A percentile compares a stretch with the other conserved stretches of the same genome.
Evolutionary conservation across 2,113 vertebrate genomes (phyloP).

Genomic region (Castor canadensis): DNA sequence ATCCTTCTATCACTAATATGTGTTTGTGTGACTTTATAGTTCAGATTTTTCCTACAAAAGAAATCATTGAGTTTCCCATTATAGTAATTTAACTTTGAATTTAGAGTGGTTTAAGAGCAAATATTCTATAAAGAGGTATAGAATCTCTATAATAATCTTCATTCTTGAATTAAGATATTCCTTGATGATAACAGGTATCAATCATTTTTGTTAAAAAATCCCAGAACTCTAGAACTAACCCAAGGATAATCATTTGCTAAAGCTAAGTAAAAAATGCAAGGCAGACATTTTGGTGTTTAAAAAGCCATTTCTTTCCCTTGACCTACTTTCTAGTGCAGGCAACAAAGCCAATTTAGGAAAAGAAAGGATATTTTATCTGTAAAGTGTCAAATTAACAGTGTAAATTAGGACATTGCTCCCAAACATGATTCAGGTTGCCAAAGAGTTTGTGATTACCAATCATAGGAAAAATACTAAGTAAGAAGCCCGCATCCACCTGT

Average conservation of each 20-base stretch:
- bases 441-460: slow-evolving; percentile 49
- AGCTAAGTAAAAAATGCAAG: not conserved
- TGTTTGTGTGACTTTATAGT: not conserved
- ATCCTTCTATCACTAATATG: not conserved
- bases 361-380: not conserved
- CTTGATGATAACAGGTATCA: not conserved
- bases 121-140: not conserved
- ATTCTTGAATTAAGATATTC: not conserved
- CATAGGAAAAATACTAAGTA: slow-evolving; percentile 46
- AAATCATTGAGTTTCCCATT: not conserved
- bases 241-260: not conserved
- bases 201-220: not conserved
- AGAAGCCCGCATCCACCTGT: slow-evolving; percentile 53
- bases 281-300: not conserved
- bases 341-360: not conserved
- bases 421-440: not conserved
- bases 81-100: not conserved
- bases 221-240: not conserved
- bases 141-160: not conserved
- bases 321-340: not conserved
- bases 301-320: not conserved
- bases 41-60: not conserved
- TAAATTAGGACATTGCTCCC: not conserved
- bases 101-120: not conserved
- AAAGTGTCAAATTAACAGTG: not conserved